A percentile compares a stretch with the other conserved stretches of the same genome.
These are phyloP conservation scores for Drosophila bunnanda DNA, from an alignment of 2,888 invertebrate species.

Conservation along the genomic window DNA sequence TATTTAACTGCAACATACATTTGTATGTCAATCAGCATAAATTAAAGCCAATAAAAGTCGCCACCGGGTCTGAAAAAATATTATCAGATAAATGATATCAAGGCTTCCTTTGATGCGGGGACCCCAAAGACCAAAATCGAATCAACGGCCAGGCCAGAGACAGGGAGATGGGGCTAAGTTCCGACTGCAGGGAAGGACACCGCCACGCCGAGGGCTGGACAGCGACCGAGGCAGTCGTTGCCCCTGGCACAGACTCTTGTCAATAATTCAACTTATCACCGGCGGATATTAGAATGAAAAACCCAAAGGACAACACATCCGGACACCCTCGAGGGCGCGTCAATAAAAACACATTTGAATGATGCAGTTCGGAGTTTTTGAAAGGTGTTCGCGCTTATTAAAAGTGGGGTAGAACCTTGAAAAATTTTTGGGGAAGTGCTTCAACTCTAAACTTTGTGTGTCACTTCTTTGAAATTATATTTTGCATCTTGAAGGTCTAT, in stretches of 20 bases:
- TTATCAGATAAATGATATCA: constrained; percentile 72
- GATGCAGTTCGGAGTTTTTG: constrained; percentile 43
- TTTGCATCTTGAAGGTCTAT: constrained; percentile 62
- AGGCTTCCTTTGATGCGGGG: constrained; percentile 53
- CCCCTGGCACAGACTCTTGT: constrained; percentile 49
- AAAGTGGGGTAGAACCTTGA: constrained; percentile 23
- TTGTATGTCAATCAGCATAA: constrained; percentile 33
- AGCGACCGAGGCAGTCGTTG: constrained; percentile 27
- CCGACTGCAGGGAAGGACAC: constrained; percentile 45
- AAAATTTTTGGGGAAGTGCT: constrained; percentile 58
- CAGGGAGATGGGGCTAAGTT: constrained; percentile 13
- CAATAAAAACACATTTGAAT: constrained; percentile 78
- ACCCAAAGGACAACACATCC: constrained; percentile 80
- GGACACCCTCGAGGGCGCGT: constrained; percentile 67
- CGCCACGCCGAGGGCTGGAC: constrained; percentile 48
- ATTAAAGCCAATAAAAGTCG: constrained; percentile 52
- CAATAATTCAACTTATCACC: constrained; percentile 84
- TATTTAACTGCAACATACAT: constrained; percentile 38
- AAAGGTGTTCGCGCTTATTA: constrained; percentile 78
- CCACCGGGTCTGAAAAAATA: constrained; percentile 47
- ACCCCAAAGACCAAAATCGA: constrained; percentile 63
- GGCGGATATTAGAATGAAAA: constrained; percentile 83
- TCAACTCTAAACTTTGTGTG: constrained; percentile 63
- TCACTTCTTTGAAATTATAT: constrained; percentile 58
- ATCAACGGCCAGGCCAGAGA: constrained; percentile 53